Evolutionary conservation across 2,797 vertebrate species (phyloP).

Genomic region (Uromys caudimaculatus): DNA sequence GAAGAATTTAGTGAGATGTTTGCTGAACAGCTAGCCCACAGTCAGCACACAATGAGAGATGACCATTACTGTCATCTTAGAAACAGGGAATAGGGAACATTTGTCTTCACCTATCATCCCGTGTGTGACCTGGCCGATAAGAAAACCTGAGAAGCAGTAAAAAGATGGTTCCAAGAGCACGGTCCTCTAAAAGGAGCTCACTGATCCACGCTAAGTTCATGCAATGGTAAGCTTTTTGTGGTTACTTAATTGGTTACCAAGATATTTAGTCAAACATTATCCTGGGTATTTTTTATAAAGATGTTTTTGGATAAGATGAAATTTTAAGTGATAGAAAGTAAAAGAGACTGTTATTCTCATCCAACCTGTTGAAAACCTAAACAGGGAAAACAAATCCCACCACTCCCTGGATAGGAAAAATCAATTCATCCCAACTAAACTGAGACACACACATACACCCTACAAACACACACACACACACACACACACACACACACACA

Average conservation of each 20-base stretch:
- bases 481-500: neutral
- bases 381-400: neutral
- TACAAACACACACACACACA: no score
- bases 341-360: neutral
- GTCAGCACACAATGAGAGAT: neutral
- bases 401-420: neutral
- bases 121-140: neutral
- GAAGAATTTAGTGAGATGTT: neutral
- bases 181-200: neutral
- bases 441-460: no score
- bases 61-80: neutral
- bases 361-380: neutral
- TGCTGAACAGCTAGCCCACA: neutral
- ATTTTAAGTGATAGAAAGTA: neutral
- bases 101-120: neutral
- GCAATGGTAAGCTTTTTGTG: neutral
- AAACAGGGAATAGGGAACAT: neutral
- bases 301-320: neutral
- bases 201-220: neutral
- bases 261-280: neutral
- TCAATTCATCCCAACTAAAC: neutral
- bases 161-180: neutral
- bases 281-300: neutral
- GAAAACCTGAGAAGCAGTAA: constrained; percentile 12
- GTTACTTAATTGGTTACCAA: neutral